Conservation (phyloP, 2,797 vertebrate genomes). For the Apodemus agrarius region DNA sequence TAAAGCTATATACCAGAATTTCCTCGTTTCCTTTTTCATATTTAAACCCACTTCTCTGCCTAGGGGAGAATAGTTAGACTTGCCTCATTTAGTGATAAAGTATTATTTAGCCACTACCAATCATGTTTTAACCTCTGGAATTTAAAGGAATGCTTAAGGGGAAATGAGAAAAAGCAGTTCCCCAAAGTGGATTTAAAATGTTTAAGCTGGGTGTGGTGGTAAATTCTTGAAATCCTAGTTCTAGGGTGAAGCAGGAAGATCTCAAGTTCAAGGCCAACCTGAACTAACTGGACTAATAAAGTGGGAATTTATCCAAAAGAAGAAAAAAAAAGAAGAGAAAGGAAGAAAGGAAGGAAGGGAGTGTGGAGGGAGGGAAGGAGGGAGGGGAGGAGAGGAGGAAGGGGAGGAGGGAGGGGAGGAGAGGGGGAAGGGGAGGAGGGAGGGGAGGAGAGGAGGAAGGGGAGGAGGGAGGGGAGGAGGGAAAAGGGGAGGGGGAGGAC, state of each 20-base stretch:
- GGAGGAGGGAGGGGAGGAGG: no score
- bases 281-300: neutral
- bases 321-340: no score
- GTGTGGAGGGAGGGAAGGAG: no score
- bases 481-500: no score
- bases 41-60: neutral
- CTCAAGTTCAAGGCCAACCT: neutral
- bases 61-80: neutral
- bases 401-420: rapidly evolving
- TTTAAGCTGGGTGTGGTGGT: neutral
- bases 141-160: neutral
- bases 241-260: neutral
- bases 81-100: neutral
- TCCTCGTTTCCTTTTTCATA: neutral
- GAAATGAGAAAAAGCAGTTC: constrained; percentile 24
- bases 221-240: neutral
- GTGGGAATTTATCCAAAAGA: neutral
- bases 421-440: no score
- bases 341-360: no score
- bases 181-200: neutral
- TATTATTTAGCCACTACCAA: constrained; percentile 1
- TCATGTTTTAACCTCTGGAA: constrained; percentile 21
- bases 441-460: no score
- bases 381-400: no score
- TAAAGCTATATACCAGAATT: neutral